Evolutionary conservation across 2,888 invertebrate genomes (phyloP).

Genomic region (Oegoconia quadripuncta): DNA sequence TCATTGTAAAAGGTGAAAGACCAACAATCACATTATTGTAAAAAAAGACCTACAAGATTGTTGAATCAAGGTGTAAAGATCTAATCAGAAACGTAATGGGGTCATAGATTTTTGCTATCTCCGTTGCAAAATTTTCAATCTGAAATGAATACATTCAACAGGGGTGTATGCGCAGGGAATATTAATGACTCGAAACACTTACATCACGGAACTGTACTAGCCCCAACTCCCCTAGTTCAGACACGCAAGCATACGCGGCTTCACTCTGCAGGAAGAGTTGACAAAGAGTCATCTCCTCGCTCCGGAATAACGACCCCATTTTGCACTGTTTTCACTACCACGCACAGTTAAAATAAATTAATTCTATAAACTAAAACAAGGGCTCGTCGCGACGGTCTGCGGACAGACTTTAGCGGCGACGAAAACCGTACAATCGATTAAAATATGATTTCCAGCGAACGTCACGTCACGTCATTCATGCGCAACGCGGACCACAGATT

Average conservation of each 20-base stretch:
- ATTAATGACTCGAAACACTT: slow-evolving; percentile 63
- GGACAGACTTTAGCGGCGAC: slow-evolving; percentile 69
- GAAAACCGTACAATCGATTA: slow-evolving; percentile 64
- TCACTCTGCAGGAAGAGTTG: slow-evolving; percentile 99
- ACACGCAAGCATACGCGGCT: slow-evolving; percentile 98
- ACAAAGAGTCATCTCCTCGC: slow-evolving; percentile 99
- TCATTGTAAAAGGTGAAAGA: too few relatives aligned
- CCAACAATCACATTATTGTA: too few relatives aligned
- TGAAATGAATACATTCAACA: slow-evolving; percentile 7
- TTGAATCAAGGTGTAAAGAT: too few relatives aligned
- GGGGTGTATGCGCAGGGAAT: slow-evolving; percentile 23
- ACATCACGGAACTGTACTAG: slow-evolving; percentile 98
- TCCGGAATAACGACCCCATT: slow-evolving; percentile 96
- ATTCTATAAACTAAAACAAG: slow-evolving; percentile 31
- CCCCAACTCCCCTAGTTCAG: slow-evolving; percentile 97
- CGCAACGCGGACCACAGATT: slow-evolving; percentile 45
- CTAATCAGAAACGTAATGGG: slow-evolving; percentile 34
- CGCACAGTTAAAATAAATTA: slow-evolving; percentile 46
- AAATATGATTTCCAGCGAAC: slow-evolving; percentile 28
- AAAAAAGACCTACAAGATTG: too few relatives aligned
- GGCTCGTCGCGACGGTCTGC: slow-evolving; percentile 64
- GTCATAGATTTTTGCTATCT: slow-evolving; percentile 37
- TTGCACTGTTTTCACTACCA: slow-evolving; percentile 48
- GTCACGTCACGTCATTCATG: slow-evolving; percentile 43
- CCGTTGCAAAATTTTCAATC: slow-evolving; percentile 16